These are phyloP conservation scores for Serilophus lunatus DNA, from an alignment of 2,113 vertebrate species.

Conservation along the genomic window DNA sequence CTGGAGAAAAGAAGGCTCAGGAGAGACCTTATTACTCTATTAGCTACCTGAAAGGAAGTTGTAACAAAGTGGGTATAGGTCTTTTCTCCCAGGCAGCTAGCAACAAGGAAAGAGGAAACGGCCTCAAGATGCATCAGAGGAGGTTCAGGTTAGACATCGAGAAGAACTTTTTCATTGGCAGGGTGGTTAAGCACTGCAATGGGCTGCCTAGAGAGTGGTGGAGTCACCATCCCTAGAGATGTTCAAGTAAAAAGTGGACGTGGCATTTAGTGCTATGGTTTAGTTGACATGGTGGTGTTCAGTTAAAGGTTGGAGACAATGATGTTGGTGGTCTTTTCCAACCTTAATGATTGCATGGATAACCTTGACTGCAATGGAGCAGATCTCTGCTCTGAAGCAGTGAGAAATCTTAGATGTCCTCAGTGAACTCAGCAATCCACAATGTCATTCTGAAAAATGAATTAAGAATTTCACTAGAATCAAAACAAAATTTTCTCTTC, in stretches of 20 bases:
- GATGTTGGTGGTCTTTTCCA: too few species aligned
- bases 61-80: rapidly evolving
- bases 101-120: not conserved
- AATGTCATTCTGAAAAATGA: too few species aligned
- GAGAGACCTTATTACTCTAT: not conserved
- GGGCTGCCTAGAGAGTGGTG: too few species aligned
- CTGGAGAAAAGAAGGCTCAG: not conserved
- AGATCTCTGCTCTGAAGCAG: too few species aligned
- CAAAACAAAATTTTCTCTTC: too few species aligned
- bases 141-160: not conserved
- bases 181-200: not conserved
- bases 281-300: too few species aligned
- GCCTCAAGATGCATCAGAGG: not conserved
- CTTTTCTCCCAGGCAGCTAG: not conserved
- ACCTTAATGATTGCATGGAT: too few species aligned
- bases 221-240: not conserved
- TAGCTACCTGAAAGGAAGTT: not conserved
- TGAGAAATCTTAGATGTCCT: too few species aligned
- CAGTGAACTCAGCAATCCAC: too few species aligned
- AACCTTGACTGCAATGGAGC: too few species aligned
- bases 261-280: not conserved
- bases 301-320: too few species aligned
- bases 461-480: too few species aligned
- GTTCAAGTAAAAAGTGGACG: not conserved
- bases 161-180: not conserved